Evolutionary conservation across 2,113 vertebrate genomes (phyloP), one percentile per base, ranked within the genome.

Genomic region (Gulo gulo): DNA sequence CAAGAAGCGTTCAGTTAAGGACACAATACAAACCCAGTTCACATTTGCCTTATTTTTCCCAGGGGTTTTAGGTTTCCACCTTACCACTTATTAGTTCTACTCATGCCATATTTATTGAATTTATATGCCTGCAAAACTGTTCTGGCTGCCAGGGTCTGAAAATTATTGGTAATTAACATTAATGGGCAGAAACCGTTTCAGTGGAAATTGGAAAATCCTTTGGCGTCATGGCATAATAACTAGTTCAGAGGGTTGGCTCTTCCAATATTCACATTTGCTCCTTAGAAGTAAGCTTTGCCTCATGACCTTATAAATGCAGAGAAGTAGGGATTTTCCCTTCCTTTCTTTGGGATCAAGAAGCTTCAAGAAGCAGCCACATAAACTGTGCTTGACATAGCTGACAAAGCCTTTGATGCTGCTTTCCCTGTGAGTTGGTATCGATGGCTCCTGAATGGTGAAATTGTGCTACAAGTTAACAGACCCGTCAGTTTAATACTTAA

Each of bases 161-260:
- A 98, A 95, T 96, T 94, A 97, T 97, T 97, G 80, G 92, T 94
- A 97, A 97, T 97, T 96, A 73, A 78, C 3, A 9, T 97, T 96
- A 97, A 94, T 93, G 96, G 26, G 74, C 14, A 97, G 83, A 36
- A 97, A 96, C 88, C 97, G 95, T 98, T 82, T 81, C 34, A 96
- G 71, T 81, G 31, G 76, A 90, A 97, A 95, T 94, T 97, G 36
- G 57, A 95, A 96, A 31, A 94, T 88, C 26, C 16, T 95, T 69
- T 82, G 74, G 97, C 92, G 1, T 45, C 63, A 9, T 21, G 16
- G 63, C 88, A 94, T 90, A 39, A 88, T 88, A 95, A 45, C 73
- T 74, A 55, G 84, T 88, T 98, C 45, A 94, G 34, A 92, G 36
- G 36, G 23, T 69, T 91, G 31, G 8, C 36, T 96, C 91, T 7